A percentile compares a stretch with the other conserved stretches of the same genome.
These are phyloP conservation scores for Sinocyclocheilus anophthalmus DNA, from an alignment of 2,113 vertebrate genomes.

Conservation along the genomic window DNA sequence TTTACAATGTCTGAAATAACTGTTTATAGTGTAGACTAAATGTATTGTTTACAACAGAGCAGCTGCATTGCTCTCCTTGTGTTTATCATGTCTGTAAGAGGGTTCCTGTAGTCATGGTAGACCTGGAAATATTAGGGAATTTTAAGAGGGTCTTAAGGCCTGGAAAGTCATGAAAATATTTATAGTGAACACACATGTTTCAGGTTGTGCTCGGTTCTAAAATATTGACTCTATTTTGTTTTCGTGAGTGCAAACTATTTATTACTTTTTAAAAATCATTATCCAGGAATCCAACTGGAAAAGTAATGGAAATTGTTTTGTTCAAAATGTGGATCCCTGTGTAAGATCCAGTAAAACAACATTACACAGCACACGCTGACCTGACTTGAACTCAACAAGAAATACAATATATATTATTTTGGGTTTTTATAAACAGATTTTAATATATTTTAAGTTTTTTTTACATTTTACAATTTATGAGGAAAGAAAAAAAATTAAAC, in stretches of 20 bases:
- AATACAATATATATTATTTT: slow-evolving; percentile 54
- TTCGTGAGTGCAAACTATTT: background rate
- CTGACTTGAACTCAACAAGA: background rate
- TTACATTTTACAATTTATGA: slow-evolving; percentile 75
- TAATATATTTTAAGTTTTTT: slow-evolving; percentile 64
- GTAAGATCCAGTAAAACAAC: background rate
- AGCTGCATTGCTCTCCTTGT: background rate
- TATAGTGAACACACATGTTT: background rate
- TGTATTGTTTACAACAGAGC: background rate
- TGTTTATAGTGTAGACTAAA: background rate
- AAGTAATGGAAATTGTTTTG: background rate
- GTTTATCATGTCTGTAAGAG: background rate
- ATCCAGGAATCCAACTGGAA: background rate
- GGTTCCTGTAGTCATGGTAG: background rate
- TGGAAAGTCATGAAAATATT: background rate
- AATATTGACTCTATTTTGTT: background rate
- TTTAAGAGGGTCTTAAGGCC: background rate
- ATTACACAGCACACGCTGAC: background rate
- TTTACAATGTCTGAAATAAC: background rate
- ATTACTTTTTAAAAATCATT: background rate
- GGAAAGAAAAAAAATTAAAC: slow-evolving; percentile 34
- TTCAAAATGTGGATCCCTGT: background rate
- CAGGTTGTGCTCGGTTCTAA: background rate
- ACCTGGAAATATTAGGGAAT: background rate
- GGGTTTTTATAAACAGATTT: slow-evolving; percentile 59